Evolutionary conservation across 2,797 vertebrate species (phyloP).

Genomic region (Tolypeutes matacus): DNA sequence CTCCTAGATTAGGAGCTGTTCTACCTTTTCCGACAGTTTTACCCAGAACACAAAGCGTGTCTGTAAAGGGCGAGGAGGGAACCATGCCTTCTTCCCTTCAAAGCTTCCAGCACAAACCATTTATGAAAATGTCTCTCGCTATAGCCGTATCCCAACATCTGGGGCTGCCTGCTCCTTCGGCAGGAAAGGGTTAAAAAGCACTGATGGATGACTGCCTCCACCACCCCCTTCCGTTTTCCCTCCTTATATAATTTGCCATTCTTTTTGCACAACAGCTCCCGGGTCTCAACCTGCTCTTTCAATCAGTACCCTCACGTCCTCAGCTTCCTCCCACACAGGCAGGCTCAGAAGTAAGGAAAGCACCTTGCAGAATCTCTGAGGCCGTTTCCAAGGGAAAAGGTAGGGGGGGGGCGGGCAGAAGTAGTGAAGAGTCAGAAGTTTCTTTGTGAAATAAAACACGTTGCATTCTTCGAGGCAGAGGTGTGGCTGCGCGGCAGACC

Average conservation of each 20-base stretch:
- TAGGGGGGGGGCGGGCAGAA: not conserved
- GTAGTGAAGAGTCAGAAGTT: conserved; percentile 50
- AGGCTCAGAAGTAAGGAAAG: conserved; percentile 32
- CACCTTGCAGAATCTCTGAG: conserved; percentile 48
- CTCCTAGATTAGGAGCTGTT: conserved; percentile 73
- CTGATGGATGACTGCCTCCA: not conserved
- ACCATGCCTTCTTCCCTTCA: not conserved
- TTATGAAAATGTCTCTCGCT: not conserved
- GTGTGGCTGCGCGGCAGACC: not conserved
- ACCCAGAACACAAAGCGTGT: conserved; percentile 65
- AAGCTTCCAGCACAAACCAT: not conserved
- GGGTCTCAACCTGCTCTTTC: conserved; percentile 72
- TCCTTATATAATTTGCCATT: conserved; percentile 72
- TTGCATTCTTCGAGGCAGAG: not conserved
- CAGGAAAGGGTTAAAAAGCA: conserved; percentile 61
- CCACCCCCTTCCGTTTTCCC: not conserved
- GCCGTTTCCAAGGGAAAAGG: conserved; percentile 65
- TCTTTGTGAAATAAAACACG: not conserved
- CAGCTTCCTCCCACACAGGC: conserved; percentile 72
- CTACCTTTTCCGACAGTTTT: conserved; percentile 77
- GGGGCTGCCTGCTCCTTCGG: not conserved
- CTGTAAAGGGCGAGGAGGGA: conserved; percentile 47
- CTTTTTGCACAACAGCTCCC: conserved; percentile 63
- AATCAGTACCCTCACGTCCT: conserved; percentile 74
- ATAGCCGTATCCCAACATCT: not conserved